phyloP scores from a whole-genome alignment of 2,888 invertebrate species.

The Dioctria linearis region DNA sequence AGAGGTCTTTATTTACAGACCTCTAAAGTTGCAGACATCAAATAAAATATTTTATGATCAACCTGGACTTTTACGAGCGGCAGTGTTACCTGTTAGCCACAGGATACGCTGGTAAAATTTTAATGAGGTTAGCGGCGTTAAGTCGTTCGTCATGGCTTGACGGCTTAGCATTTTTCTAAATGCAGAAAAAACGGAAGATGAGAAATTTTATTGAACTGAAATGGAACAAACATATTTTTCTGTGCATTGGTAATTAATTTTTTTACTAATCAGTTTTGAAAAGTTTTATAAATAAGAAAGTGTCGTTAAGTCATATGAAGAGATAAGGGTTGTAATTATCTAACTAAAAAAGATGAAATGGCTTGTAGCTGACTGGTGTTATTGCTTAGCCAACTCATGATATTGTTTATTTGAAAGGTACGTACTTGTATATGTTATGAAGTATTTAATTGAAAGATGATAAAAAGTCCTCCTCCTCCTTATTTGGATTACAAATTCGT shows the following conservation, averaged over 20 bases:
- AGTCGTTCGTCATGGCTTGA: slow-evolving; percentile 49
- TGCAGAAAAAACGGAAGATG: background rate
- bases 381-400: no score
- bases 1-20: slow-evolving; percentile 44
- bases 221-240: slow-evolving; percentile 4
- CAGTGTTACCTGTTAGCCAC: slow-evolving; percentile 38
- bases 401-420: no score
- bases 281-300: background rate
- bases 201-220: slow-evolving; percentile 18
- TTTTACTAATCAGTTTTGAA: background rate
- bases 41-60: slow-evolving; percentile 48
- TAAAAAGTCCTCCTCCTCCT: no score
- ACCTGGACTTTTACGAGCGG: slow-evolving; percentile 46
- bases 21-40: slow-evolving; percentile 42
- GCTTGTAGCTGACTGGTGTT: no score
- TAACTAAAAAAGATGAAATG: no score
- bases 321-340: no score
- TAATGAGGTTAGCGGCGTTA: slow-evolving; percentile 51
- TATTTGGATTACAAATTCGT: no score
- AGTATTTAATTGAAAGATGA: no score
- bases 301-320: background rate
- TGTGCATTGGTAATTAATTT: background rate
- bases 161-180: slow-evolving; percentile 8
- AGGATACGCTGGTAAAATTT: slow-evolving; percentile 40
- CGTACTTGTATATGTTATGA: no score